These are phyloP conservation scores for Montifringilla adamsi DNA, from an alignment of 2,113 vertebrate species.

Conservation along the genomic window DNA sequence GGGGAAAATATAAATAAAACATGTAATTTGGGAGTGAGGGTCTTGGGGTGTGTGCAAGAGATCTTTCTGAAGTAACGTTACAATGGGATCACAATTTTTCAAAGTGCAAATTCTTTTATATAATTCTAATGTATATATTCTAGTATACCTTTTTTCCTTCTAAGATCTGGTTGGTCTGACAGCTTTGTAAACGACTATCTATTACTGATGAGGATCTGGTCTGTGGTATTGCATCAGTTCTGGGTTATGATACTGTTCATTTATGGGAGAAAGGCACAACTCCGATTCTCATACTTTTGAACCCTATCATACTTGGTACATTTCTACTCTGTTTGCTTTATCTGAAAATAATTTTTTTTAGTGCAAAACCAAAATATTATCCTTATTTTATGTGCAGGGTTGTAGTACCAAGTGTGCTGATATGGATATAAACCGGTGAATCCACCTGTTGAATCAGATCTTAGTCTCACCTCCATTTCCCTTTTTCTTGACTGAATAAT, in stretches of 20 bases:
- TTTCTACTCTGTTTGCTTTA: neutral
- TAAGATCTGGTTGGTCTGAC: neutral
- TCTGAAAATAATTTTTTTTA: neutral
- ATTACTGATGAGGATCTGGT: neutral
- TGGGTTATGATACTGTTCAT: neutral
- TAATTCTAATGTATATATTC: no score
- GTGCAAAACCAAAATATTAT: neutral
- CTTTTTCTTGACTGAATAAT: neutral
- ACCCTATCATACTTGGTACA: neutral
- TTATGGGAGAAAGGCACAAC: neutral
- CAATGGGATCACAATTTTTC: neutral
- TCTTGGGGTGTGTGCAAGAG: neutral
- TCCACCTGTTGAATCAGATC: neutral
- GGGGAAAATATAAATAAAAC: neutral
- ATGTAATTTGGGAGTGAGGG: rapidly evolving
- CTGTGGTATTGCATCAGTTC: neutral
- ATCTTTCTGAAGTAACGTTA: neutral
- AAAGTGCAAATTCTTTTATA: neutral
- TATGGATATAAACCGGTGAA: neutral
- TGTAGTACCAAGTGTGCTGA: neutral
- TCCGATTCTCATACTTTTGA: neutral
- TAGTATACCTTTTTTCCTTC: neutral
- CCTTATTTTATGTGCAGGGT: neutral
- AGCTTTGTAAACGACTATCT: neutral
- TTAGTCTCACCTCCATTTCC: neutral